Conservation (phyloP, 2,113 vertebrate genomes). For the Notarius quadriscutis region DNA sequence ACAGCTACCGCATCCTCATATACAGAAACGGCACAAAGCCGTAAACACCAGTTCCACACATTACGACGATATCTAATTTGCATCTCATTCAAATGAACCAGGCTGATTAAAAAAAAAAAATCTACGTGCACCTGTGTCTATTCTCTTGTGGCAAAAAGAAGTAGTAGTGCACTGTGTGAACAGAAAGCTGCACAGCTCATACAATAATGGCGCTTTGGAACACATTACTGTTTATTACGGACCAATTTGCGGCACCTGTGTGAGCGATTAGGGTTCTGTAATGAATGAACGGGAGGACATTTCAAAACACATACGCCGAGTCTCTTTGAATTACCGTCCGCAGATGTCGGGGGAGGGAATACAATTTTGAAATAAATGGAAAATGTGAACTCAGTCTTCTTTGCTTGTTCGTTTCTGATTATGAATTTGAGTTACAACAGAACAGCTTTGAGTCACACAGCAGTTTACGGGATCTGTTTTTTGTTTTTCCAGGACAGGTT, state of each 20-base stretch:
- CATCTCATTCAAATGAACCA: conserved; percentile 23
- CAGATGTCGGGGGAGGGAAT: not conserved
- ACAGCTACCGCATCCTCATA: not conserved
- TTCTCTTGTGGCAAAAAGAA: conserved; percentile 23
- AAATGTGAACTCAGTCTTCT: not conserved
- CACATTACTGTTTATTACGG: conserved; percentile 38
- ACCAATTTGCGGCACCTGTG: conserved; percentile 50
- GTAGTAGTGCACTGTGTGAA: not conserved
- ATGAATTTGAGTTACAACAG: not conserved
- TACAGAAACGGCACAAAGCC: not conserved
- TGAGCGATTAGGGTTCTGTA: conserved; percentile 22
- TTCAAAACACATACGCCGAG: conserved; percentile 1
- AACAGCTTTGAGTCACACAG: not conserved
- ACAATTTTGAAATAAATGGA: not conserved
- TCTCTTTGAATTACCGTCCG: not conserved
- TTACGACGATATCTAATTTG: conserved; percentile 33
- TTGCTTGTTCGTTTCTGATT: not conserved
- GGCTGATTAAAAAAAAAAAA: conserved; percentile 24
- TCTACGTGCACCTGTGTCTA: conserved; percentile 40
- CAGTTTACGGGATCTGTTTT: not conserved
- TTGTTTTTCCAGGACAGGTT: not conserved
- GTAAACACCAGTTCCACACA: not conserved
- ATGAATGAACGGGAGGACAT: conserved; percentile 1
- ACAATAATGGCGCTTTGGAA: conserved; percentile 15
- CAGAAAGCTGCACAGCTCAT: not conserved